These are phyloP conservation scores for Ostrea edulis DNA, from an alignment of 1,140 invertebrate species.

Conservation along the genomic window DNA sequence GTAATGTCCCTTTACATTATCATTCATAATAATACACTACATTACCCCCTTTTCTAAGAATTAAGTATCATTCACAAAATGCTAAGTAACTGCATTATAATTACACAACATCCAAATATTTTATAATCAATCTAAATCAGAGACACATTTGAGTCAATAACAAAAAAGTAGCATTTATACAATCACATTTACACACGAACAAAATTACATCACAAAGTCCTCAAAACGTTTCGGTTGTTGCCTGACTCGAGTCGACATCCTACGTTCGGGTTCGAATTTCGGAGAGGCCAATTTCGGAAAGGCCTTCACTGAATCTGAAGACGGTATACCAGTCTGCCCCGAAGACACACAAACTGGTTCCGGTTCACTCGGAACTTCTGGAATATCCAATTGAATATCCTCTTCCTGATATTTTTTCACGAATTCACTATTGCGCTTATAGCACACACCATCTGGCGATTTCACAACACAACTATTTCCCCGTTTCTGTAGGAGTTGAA, in stretches of 20 bases:
- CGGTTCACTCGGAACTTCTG: not conserved
- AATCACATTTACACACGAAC: not conserved
- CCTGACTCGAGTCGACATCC: not conserved
- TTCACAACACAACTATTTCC: constrained; percentile 54
- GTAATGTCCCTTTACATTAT: no score
- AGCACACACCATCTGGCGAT: constrained; percentile 45
- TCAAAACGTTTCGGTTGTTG: not conserved
- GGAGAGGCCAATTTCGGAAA: no score
- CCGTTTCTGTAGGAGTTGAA: constrained; percentile 48
- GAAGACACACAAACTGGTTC: not conserved
- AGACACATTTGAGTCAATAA: no score
- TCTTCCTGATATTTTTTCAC: constrained; percentile 47
- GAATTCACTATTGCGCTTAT: constrained; percentile 50
- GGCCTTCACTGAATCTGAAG: not conserved
- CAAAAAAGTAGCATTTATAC: not conserved
- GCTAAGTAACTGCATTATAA: no score
- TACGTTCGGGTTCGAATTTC: not conserved
- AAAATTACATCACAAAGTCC: constrained; percentile 14
- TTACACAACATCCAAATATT: no score
- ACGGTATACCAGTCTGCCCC: not conserved
- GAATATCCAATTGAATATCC: not conserved
- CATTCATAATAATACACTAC: no score
- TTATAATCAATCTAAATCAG: no score
- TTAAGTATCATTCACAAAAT: no score
- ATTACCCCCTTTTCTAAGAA: no score